These are phyloP conservation scores for Metellina segmentata DNA, from an alignment of 2,888 invertebrate species.

Conservation along the genomic window DNA sequence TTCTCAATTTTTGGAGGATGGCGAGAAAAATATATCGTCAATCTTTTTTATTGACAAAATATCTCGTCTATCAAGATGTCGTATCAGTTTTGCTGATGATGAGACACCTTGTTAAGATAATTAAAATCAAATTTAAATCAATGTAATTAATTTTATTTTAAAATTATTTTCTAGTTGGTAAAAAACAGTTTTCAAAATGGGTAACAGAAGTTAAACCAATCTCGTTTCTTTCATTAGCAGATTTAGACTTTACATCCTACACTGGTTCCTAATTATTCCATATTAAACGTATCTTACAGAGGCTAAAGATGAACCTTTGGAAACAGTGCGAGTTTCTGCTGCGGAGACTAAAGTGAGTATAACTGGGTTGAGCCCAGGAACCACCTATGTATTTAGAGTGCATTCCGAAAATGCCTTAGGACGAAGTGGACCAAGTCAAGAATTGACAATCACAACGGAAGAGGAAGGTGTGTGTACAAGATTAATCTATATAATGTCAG, in stretches of 20 bases:
- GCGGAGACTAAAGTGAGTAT: slow-evolving; percentile 62
- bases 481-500: not conserved
- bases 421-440: slow-evolving; percentile 79
- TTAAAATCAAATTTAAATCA: too few relatives aligned
- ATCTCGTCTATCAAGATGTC: too few relatives aligned
- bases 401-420: slow-evolving; percentile 80
- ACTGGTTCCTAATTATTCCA: not conserved
- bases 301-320: slow-evolving; percentile 65
- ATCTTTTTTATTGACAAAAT: too few relatives aligned
- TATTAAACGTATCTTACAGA: slow-evolving; percentile 32
- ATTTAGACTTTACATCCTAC: not conserved
- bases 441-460: slow-evolving; percentile 79
- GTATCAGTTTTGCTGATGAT: too few relatives aligned
- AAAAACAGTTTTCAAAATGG: too few relatives aligned
- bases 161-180: too few relatives aligned
- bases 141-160: too few relatives aligned
- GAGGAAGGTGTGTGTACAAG: slow-evolving; percentile 79
- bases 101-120: too few relatives aligned
- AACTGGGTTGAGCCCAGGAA: slow-evolving; percentile 73
- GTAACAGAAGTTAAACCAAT: too few relatives aligned
- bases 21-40: too few relatives aligned
- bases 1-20: too few relatives aligned
- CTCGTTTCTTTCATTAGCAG: too few relatives aligned
- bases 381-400: slow-evolving; percentile 80
- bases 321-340: slow-evolving; percentile 65